A percentile compares a stretch with the other conserved stretches of the same genome.
Evolutionary conservation across 2,113 vertebrate species (phyloP).

Genomic region (Cyanoramphus novaezelandiae): DNA sequence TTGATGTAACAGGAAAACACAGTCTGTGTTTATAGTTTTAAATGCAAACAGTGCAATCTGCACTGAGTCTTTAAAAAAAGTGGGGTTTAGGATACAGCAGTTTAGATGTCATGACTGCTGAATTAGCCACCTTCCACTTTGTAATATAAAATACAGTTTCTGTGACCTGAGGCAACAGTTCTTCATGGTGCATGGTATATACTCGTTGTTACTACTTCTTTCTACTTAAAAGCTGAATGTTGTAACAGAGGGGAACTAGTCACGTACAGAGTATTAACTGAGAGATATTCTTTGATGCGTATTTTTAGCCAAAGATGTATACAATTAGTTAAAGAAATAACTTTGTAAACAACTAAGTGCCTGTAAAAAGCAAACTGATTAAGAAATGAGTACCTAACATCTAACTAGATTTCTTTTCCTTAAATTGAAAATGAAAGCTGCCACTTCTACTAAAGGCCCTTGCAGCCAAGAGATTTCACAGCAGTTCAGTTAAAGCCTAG

Average conservation of each 20-base stretch:
- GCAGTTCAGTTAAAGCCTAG: constrained; percentile 58
- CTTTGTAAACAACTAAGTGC: constrained; percentile 35
- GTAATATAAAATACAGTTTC: not conserved
- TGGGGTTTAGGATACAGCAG: not conserved
- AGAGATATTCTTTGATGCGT: constrained; percentile 27
- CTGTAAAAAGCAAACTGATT: constrained; percentile 59
- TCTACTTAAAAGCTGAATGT: not conserved
- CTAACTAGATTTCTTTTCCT: constrained; percentile 21
- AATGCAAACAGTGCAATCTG: constrained; percentile 22
- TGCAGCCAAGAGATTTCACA: constrained; percentile 67
- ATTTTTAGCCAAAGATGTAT: constrained; percentile 25
- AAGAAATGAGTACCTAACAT: constrained; percentile 39
- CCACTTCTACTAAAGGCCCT: constrained; percentile 54
- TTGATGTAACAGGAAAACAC: constrained; percentile 46
- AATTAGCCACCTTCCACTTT: constrained; percentile 17
- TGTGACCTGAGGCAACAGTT: constrained; percentile 28
- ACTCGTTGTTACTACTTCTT: not conserved
- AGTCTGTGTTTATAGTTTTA: constrained; percentile 40
- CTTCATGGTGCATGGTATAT: not conserved
- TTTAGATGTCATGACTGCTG: not conserved
- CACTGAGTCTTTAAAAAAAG: constrained; percentile 6
- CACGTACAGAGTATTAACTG: not conserved
- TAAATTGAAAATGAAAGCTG: constrained; percentile 61
- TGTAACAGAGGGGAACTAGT: not conserved
- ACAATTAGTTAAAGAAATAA: constrained; percentile 44